A percentile compares a stretch with the other conserved stretches of the same genome.
phyloP scores from a whole-genome alignment of 2,113 vertebrate species.

The Thinocorus orbignyianus region DNA sequence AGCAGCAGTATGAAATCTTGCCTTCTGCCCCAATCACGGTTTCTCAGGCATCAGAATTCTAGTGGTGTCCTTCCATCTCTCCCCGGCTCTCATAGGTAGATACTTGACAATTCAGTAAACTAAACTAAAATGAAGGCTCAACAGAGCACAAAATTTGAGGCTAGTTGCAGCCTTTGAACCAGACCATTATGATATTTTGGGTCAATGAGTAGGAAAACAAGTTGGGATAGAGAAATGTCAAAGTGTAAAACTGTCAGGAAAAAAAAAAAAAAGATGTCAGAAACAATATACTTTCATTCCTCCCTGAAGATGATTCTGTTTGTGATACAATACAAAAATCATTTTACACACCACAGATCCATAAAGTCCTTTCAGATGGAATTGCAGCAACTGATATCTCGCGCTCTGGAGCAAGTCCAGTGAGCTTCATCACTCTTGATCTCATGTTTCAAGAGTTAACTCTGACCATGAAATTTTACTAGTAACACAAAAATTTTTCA shows the following conservation, averaged over 20 bases:
- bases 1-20: not conserved
- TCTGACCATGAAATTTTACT: not conserved
- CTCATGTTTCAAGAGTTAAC: not conserved
- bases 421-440: not conserved
- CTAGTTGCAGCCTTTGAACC: constrained; percentile 31
- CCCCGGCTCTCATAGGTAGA: not conserved
- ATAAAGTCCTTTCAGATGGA: constrained; percentile 43
- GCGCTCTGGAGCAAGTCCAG: not conserved
- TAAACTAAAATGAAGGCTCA: constrained; percentile 51
- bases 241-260: constrained; percentile 21
- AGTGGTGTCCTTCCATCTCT: not conserved
- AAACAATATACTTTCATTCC: constrained; percentile 43
- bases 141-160: constrained; percentile 51
- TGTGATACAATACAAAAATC: constrained; percentile 19
- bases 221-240: constrained; percentile 26
- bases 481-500: not conserved
- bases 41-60: constrained; percentile 8
- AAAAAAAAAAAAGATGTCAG: constrained; percentile 24
- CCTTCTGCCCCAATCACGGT: not conserved
- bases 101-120: constrained; percentile 28
- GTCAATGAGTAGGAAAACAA: constrained; percentile 62
- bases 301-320: constrained; percentile 44
- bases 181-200: constrained; percentile 27
- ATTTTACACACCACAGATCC: constrained; percentile 66
- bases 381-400: not conserved